Evolutionary conservation across 2,888 invertebrate species (phyloP), one percentile per base, ranked within the genome.

Genomic region (Amiota mariae): DNA sequence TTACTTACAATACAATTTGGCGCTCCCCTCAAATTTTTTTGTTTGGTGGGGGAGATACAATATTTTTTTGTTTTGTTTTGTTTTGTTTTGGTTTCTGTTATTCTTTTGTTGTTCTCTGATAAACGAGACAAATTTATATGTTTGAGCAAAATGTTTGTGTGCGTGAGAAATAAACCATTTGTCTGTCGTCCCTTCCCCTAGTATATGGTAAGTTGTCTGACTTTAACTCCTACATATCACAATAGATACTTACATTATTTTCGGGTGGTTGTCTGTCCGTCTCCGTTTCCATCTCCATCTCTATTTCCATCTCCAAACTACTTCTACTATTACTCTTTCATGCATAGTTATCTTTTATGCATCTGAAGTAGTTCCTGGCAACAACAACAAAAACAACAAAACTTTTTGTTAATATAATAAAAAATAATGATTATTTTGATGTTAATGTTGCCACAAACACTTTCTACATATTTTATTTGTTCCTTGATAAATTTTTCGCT

Each of bases 361-460:
- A 54, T 54, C 54, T 54, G 8, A 15, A 54, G 10, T n/a, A 54
- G 54, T 54, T 54, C 54, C n/a, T 13, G 15, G 54, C 36, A 36
- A 54, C n/a, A 15, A 54, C 8, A n/a, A 54, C n/a, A 24, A 24
- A 1, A 24, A 24, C 24, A 24, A 54, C n/a, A 15, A 54, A 54
- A 54, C n/a, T 54, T 73, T 74, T 71, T 73, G 74, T 70, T 76
- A 73, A 76, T 73, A 73, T 73, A 72, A 73, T 76, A 74, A 76
- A 73, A 71, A 71, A 72, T 76, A 74, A 76, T 76, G 76, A 71
- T 76, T 74, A 74, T 74, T 72, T 72, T 72, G 71, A 73, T 74
- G 74, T 72, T 76, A 73, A 76, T 74, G 71, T n/a, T 72, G 73
- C 74, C 68, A 72, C 74, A 72, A 57, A 72, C 71, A 73, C 72